Evolutionary conservation across 2,888 invertebrate genomes (phyloP).

Genomic region (Drosophila cracens): DNA sequence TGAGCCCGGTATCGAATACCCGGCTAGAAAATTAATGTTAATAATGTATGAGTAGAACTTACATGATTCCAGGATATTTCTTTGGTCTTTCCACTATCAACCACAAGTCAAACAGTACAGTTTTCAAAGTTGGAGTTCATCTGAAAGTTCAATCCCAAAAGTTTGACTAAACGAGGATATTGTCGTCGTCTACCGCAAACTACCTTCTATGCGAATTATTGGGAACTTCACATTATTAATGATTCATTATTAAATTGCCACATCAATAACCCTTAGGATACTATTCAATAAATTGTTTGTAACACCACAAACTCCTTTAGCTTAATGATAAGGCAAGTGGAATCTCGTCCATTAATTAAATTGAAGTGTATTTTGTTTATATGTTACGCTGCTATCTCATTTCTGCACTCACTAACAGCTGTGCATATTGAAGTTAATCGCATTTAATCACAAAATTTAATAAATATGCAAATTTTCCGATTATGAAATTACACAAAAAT

Average conservation of each 20-base stretch:
- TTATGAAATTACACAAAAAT: conserved; percentile 62
- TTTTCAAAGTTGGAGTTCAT: neutral
- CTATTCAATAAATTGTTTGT: conserved; percentile 16
- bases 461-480: conserved; percentile 73
- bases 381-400: conserved; percentile 10
- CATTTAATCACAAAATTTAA: conserved; percentile 73
- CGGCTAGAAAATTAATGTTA: neutral
- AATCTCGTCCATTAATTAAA: conserved; percentile 27
- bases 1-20: neutral
- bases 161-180: neutral
- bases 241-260: conserved; percentile 37
- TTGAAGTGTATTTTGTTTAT: conserved; percentile 18
- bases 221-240: conserved; percentile 6
- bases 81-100: neutral
- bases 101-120: neutral
- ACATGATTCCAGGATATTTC: neutral
- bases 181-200: neutral
- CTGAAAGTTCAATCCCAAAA: neutral
- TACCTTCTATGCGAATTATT: conserved; percentile 3
- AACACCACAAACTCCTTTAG: conserved; percentile 28
- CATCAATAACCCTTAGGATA: conserved; percentile 27
- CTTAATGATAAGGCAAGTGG: neutral
- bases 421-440: conserved; percentile 49
- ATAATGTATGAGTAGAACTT: neutral
- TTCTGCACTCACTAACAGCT: conserved; percentile 8